Percentiles rank a stretch among this genome's conserved stretches.
phyloP scores from a whole-genome alignment of 2,113 vertebrate genomes.

The Herpetotheres cachinnans region DNA sequence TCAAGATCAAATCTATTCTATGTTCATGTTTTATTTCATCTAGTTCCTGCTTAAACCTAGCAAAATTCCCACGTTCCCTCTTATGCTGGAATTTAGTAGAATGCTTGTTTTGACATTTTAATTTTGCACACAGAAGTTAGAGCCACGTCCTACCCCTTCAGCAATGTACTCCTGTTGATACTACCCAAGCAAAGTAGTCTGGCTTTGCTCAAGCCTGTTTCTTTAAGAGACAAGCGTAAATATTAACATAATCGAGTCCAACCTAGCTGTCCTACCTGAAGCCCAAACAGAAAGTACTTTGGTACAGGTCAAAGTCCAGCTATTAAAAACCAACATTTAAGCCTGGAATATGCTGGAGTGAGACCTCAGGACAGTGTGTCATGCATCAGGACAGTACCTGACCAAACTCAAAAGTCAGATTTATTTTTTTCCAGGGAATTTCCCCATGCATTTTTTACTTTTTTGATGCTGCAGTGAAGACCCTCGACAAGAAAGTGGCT shows the following conservation, averaged over 20 bases:
- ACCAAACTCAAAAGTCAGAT: not conserved
- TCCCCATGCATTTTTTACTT: not conserved
- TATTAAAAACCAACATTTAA: not conserved
- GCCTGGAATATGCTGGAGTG: no score
- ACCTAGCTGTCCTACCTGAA: not conserved
- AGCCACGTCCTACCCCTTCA: not conserved
- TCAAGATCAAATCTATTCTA: not conserved
- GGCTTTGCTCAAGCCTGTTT: not conserved
- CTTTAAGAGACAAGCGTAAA: not conserved
- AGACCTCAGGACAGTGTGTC: not conserved
- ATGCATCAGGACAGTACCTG: accelerated
- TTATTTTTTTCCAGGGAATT: not conserved
- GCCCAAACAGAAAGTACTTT: not conserved
- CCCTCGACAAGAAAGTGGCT: accelerated
- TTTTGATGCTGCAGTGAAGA: not conserved
- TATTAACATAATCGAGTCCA: not conserved
- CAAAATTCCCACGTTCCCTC: not conserved
- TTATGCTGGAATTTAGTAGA: no score
- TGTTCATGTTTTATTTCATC: not conserved
- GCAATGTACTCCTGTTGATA: no score
- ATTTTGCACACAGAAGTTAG: not conserved
- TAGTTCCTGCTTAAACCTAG: not conserved
- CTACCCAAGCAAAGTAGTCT: not conserved
- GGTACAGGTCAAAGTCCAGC: not conserved
- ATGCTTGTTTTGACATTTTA: not conserved